Evolutionary conservation across 2,113 vertebrate species (phyloP), one percentile per base, ranked within the genome.

Genomic region (Hemibagrus wyckioides): DNA sequence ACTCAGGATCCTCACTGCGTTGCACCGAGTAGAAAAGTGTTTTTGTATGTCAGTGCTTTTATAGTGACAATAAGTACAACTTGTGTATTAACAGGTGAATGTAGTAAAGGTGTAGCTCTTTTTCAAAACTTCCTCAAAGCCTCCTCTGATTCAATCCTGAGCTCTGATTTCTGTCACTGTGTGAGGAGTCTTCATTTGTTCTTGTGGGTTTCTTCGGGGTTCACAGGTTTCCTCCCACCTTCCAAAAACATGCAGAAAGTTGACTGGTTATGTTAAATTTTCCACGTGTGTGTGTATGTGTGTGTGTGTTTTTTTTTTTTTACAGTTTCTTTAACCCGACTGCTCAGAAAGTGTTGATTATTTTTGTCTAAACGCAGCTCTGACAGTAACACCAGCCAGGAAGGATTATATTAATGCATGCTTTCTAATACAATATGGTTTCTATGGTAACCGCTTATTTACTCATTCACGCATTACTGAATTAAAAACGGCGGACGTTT

Each of bases 241-340:
- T 15, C 54, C 14, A 56, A 56, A 56, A 56, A 19, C 15, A 56
- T 56, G 0, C 54, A 17, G 54, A 17, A 19, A 15, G 54, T 56
- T 56, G 54, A 56, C 17, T 17, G 30, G 59, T 28, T 10, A 10
- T 61, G 6, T 15, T 19, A 30, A 69, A 19, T 69, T 69, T 17
- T 23, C 2, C 6, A 15, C 41, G 36, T 41, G 69, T 73, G 17
- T 65, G 61, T 65, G 61, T 63, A 21, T 59, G 63, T 67, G 63
- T 67, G n/a, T 67, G 63, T 67, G 61, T 73, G 69, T 73, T 30
- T 71, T 14, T 36, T n/a, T n/a, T n/a, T n/a, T n/a, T n/a, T n/a
- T n/a, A n/a, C n/a, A n/a, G n/a, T 65, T 23, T 17, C 30, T 33
- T 6, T 0, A 67, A 67, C 19, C 19, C 39, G 7, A 36, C 33